A percentile compares a stretch with the other conserved stretches of the same genome.
These are phyloP conservation scores for Teinopalpus imperialis DNA, from an alignment of 2,888 invertebrate genomes.

Conservation along the genomic window DNA sequence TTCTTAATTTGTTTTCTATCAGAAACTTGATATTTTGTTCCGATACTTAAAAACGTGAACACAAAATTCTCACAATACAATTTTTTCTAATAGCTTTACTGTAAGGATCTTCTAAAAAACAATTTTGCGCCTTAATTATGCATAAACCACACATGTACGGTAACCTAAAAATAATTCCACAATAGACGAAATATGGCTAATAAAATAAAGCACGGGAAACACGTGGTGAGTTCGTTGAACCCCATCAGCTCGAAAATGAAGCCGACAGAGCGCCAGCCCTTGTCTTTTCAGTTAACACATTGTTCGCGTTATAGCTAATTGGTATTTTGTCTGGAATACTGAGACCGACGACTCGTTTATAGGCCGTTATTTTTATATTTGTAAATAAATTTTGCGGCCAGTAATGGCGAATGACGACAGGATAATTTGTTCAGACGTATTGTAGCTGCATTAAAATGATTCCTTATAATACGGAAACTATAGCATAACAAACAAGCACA, in stretches of 20 bases:
- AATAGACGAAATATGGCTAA: conserved; percentile 44
- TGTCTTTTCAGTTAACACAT: conserved; percentile 39
- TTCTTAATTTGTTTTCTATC: too few relatives aligned
- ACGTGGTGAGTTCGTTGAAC: conserved; percentile 61
- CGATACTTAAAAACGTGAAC: too few relatives aligned
- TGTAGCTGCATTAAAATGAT: background rate
- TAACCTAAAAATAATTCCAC: conserved; percentile 25
- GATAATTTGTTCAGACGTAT: background rate
- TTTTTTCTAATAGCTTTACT: too few relatives aligned
- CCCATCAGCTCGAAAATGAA: conserved; percentile 35
- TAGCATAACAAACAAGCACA: too few relatives aligned
- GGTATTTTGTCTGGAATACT: conserved; percentile 33
- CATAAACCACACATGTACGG: too few relatives aligned
- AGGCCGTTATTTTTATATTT: conserved; percentile 11
- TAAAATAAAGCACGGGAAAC: conserved; percentile 46
- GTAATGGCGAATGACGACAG: background rate
- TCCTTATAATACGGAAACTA: background rate
- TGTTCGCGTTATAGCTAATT: conserved; percentile 47
- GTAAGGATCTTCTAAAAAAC: too few relatives aligned
- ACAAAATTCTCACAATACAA: too few relatives aligned
- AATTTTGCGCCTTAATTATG: too few relatives aligned
- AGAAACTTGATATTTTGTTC: too few relatives aligned
- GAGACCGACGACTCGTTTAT: background rate
- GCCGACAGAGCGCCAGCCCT: conserved; percentile 40
- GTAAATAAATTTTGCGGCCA: conserved; percentile 14